Conservation (phyloP, 2,113 vertebrate species). For the Indri indri region DNA sequence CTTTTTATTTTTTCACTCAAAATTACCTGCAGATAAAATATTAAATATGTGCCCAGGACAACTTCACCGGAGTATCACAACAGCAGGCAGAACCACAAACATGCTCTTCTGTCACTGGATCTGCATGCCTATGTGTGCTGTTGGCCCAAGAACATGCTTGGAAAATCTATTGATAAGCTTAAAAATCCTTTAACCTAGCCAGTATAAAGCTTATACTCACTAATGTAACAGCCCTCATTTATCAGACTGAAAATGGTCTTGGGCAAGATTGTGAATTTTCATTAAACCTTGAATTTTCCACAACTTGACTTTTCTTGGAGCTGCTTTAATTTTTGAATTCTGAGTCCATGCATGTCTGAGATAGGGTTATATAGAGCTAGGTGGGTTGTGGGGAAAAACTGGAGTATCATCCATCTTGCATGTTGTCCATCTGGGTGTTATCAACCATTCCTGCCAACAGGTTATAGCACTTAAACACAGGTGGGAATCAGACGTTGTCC, state of each 20-base stretch:
- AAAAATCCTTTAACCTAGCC: neutral
- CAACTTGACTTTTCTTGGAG: neutral
- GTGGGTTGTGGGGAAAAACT: neutral
- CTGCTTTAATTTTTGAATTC: neutral
- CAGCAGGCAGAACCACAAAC: neutral
- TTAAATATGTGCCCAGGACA: neutral
- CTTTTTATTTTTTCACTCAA: neutral
- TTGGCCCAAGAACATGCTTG: neutral
- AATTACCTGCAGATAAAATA: neutral
- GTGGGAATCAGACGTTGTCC: neutral
- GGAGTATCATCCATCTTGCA: neutral
- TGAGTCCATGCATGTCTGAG: neutral
- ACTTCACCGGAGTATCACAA: neutral
- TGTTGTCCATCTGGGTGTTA: no score
- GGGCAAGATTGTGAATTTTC: neutral
- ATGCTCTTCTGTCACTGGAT: neutral
- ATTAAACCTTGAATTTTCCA: neutral
- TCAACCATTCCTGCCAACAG: neutral
- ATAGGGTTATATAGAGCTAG: neutral
- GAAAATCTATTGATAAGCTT: neutral
- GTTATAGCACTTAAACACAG: neutral
- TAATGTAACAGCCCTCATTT: neutral
- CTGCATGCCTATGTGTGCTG: neutral
- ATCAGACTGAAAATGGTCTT: neutral
- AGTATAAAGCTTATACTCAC: neutral